Evolutionary conservation across 2,797 vertebrate genomes (phyloP).

Genomic region (Microctenopoma steveboyesi): DNA sequence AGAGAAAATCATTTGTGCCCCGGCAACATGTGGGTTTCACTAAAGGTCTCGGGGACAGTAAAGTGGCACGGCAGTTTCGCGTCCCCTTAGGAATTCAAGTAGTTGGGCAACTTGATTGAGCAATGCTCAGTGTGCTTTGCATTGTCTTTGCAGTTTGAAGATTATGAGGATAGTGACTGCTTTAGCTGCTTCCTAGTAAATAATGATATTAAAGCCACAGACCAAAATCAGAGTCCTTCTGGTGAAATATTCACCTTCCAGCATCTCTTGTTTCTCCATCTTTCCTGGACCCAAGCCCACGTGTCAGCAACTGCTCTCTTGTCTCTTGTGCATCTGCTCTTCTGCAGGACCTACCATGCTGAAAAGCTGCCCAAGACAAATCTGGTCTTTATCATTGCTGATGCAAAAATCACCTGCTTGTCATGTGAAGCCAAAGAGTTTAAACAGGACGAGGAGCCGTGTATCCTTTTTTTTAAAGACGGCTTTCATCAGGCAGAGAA

Average conservation of each 20-base stretch:
- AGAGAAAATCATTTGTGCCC: constrained; percentile 71
- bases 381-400: constrained; percentile 94
- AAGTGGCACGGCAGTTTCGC: constrained; percentile 48
- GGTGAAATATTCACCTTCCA: constrained; percentile 45
- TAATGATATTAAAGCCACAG: background rate
- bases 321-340: constrained; percentile 47
- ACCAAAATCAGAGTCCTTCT: constrained; percentile 23
- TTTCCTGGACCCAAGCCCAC: constrained; percentile 55
- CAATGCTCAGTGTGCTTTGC: constrained; percentile 18
- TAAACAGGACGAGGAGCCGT: constrained; percentile 91
- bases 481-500: constrained; percentile 23
- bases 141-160: constrained; percentile 25
- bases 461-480: constrained; percentile 89
- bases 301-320: constrained; percentile 55
- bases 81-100: constrained; percentile 30
- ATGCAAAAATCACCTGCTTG: constrained; percentile 86
- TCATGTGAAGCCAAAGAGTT: constrained; percentile 85
- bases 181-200: background rate
- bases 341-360: constrained; percentile 90
- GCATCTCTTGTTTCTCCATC: constrained; percentile 43
- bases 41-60: constrained; percentile 48
- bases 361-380: constrained; percentile 96
- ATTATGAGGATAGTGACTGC: constrained; percentile 2
- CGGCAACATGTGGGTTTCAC: constrained; percentile 62
- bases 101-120: constrained; percentile 20